A percentile compares a stretch with the other conserved stretches of the same genome.
phyloP scores from a whole-genome alignment of 2,113 vertebrate species.

The Notechis scutatus region DNA sequence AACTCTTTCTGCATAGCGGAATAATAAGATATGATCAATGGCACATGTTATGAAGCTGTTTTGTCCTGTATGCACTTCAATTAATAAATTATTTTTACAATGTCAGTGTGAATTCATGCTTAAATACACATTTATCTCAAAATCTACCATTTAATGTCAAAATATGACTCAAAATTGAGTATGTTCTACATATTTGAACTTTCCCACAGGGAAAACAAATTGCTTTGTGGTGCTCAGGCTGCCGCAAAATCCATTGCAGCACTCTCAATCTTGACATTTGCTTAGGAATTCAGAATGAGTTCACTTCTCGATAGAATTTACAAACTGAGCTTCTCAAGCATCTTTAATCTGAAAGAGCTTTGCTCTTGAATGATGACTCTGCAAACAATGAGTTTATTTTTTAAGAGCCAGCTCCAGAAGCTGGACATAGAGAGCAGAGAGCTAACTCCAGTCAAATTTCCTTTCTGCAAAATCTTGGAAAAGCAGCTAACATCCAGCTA shows the following conservation, averaged over 20 bases:
- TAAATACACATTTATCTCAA: neutral
- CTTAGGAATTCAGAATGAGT: neutral
- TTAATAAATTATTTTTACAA: neutral
- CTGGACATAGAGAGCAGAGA: neutral
- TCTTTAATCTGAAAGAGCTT: neutral
- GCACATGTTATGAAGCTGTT: neutral
- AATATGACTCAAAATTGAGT: neutral
- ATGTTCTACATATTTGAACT: neutral
- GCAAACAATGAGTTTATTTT: neutral
- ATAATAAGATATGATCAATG: neutral
- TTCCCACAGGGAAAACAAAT: neutral
- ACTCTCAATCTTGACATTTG: neutral
- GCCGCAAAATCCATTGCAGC: neutral
- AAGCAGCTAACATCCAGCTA: neutral
- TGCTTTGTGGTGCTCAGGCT: neutral
- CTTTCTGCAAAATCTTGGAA: neutral
- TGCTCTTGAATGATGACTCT: neutral
- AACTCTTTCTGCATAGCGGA: neutral
- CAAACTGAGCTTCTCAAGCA: neutral
- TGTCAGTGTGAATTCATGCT: neutral
- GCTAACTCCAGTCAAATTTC: neutral
- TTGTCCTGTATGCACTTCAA: neutral
- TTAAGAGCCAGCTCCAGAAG: neutral
- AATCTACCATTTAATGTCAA: neutral
- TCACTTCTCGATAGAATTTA: neutral